Percentiles rank a stretch among this genome's conserved stretches.
These are phyloP conservation scores for Passer domesticus DNA, from an alignment of 2,113 vertebrate genomes.

Conservation along the genomic window DNA sequence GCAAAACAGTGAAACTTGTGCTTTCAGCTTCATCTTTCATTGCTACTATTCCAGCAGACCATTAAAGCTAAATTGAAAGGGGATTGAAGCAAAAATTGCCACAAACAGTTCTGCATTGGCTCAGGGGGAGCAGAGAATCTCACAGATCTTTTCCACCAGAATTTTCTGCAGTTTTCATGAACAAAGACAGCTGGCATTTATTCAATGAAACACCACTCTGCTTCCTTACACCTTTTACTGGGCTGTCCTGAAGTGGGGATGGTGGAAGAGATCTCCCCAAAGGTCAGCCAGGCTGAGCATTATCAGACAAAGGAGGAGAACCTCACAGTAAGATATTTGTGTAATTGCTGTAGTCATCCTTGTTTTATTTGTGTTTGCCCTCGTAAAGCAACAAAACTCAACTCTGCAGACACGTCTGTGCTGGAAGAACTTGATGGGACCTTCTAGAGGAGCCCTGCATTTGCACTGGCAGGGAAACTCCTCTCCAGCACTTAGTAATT, in stretches of 20 bases:
- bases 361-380: not conserved
- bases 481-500: not conserved
- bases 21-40: constrained; percentile 30
- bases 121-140: not conserved
- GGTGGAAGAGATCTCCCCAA: not conserved
- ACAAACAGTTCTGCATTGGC: not conserved
- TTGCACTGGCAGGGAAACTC: not conserved
- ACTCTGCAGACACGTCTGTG: not conserved
- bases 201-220: not conserved
- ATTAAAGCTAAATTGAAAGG: constrained; percentile 8
- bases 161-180: not conserved
- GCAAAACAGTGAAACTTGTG: not conserved
- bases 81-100: not conserved
- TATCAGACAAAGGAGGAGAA: not conserved
- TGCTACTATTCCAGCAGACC: not conserved
- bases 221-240: not conserved
- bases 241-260: not conserved
- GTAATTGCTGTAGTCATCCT: not conserved
- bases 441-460: not conserved
- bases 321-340: not conserved
- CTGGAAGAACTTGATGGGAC: not conserved
- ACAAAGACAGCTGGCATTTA: not conserved
- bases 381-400: not conserved
- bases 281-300: not conserved
- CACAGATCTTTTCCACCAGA: not conserved